Percentiles rank a stretch among this genome's conserved stretches.
These are phyloP conservation scores for Raja brachyura DNA, from an alignment of 2,113 vertebrate species.

Conservation along the genomic window DNA sequence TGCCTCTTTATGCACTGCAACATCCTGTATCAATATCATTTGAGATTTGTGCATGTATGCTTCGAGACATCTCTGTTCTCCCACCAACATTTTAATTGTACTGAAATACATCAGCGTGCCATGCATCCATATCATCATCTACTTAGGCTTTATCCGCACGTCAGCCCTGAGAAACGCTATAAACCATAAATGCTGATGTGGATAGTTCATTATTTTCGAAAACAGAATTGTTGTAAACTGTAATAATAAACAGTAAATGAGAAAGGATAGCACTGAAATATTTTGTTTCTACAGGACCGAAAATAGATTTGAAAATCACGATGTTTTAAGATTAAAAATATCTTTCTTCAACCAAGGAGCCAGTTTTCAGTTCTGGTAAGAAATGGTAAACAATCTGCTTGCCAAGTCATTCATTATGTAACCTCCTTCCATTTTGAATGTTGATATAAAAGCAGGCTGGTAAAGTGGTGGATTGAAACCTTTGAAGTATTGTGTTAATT, in stretches of 20 bases:
- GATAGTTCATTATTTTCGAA: too few species aligned
- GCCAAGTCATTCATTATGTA: conserved; percentile 62
- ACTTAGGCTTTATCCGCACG: background rate
- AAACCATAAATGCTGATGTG: background rate
- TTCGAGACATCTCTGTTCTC: too few species aligned
- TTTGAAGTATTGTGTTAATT: conserved; percentile 76
- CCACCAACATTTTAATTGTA: too few species aligned
- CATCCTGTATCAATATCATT: too few species aligned
- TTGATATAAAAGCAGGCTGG: conserved; percentile 60
- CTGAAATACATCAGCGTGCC: background rate
- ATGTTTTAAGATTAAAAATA: background rate
- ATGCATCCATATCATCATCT: background rate
- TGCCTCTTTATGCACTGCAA: too few species aligned
- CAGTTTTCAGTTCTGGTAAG: conserved; percentile 59
- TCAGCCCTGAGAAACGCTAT: background rate
- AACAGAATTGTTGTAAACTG: background rate
- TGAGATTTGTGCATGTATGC: too few species aligned
- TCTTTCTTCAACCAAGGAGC: conserved; percentile 43
- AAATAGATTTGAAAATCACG: background rate
- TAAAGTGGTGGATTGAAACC: conserved; percentile 56
- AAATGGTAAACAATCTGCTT: conserved; percentile 58
- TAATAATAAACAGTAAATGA: background rate
- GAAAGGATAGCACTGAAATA: background rate
- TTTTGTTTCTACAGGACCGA: background rate
- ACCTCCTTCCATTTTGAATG: conserved; percentile 60